Evolutionary conservation across 2,888 invertebrate species (phyloP).

Genomic region (Hemaris fuciformis): DNA sequence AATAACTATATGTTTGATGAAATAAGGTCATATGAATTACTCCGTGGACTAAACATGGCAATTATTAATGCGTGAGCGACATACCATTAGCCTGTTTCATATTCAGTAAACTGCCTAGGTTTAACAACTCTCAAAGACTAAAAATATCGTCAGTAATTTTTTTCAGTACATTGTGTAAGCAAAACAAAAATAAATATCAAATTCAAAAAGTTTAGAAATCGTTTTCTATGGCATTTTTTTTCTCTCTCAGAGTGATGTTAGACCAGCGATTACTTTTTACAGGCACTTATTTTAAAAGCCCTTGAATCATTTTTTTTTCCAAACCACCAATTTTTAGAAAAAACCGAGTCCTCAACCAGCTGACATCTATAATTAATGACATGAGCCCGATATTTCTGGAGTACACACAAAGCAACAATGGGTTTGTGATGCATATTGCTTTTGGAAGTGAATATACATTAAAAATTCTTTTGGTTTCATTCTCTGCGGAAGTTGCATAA

Average conservation of each 20-base stretch:
- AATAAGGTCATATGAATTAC: constrained; percentile 1
- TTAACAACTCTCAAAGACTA: background rate
- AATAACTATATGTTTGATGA: background rate
- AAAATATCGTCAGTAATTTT: too few species aligned
- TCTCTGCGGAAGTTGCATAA: background rate
- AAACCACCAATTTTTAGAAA: background rate
- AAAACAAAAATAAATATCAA: too few species aligned
- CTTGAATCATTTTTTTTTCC: too few species aligned
- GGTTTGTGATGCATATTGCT: constrained; percentile 5
- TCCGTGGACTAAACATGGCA: background rate
- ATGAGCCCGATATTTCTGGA: background rate
- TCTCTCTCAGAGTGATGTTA: too few species aligned
- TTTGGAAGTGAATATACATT: background rate
- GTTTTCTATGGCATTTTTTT: too few species aligned
- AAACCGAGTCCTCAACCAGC: background rate
- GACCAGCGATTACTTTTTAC: too few species aligned
- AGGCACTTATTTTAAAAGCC: too few species aligned
- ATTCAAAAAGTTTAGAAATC: too few species aligned
- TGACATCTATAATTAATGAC: background rate
- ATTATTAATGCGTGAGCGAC: background rate
- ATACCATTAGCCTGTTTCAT: background rate
- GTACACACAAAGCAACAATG: background rate
- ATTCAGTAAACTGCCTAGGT: background rate
- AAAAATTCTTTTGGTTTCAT: background rate
- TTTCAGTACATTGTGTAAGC: too few species aligned